Conservation (phyloP, 2,113 vertebrate genomes). For the Neogobius melanostomus region DNA sequence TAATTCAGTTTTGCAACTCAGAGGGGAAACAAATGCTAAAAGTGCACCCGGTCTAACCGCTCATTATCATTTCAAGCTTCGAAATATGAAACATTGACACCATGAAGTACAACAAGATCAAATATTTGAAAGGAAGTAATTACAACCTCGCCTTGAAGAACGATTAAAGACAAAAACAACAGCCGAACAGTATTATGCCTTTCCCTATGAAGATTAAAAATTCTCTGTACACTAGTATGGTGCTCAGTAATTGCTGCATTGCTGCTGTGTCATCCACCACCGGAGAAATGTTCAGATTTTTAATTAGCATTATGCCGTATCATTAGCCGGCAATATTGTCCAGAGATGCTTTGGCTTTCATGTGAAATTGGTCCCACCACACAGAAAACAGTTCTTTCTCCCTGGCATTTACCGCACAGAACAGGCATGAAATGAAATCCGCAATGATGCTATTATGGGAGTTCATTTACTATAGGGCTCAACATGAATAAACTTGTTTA, state of each 20-base stretch:
- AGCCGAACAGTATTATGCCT: constrained; percentile 13
- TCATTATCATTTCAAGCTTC: constrained; percentile 40
- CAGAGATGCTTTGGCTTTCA: constrained; percentile 52
- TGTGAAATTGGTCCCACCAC: constrained; percentile 52
- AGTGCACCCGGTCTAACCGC: constrained; percentile 29
- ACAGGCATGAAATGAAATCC: constrained; percentile 53
- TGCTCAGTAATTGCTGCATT: constrained; percentile 22
- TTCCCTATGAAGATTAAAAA: constrained; percentile 4
- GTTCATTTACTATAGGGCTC: constrained; percentile 42
- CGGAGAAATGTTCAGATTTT: constrained; percentile 24
- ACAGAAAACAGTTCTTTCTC: constrained; percentile 41
- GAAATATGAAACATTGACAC: constrained; percentile 44
- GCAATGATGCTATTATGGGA: constrained; percentile 37
- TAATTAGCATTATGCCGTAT: constrained; percentile 44
- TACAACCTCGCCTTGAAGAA: constrained; percentile 13
- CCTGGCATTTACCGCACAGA: constrained; percentile 48
- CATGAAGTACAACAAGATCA: constrained; percentile 28
- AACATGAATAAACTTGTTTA: constrained; percentile 46
- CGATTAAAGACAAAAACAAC: constrained; percentile 32
- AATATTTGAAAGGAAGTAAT: constrained; percentile 37
- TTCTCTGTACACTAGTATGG: constrained; percentile 3
- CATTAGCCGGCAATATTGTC: constrained; percentile 50
- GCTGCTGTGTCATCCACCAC: constrained; percentile 19
- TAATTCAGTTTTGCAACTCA: constrained; percentile 34
- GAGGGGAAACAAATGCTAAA: constrained; percentile 27